Evolutionary conservation across 2,797 vertebrate genomes (phyloP), one percentile per base, ranked within the genome.

Genomic region (Galago senegalensis): DNA sequence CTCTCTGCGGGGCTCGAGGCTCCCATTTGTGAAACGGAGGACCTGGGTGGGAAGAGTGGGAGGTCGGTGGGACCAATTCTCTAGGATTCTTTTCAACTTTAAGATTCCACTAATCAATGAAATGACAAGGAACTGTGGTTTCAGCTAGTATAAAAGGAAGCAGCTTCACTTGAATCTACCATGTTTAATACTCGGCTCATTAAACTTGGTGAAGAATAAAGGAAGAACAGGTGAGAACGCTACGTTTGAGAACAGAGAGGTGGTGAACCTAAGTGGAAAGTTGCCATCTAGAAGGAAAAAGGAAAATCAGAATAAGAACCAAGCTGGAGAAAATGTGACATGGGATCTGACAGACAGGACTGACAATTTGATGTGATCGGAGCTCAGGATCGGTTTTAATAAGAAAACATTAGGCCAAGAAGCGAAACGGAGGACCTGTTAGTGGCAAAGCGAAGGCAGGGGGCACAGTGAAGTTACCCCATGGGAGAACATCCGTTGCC

Each of bases 171-270:
- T 9, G 31, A 82, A 91, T 25, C 63, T 34, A 96, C 58, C 84
- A 1, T 27, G 49, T 63, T 93, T 60, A 37, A 65, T 76, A 46
- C 75, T 88, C 25, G 77, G 61, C 76, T 93, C 72, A 63, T 93
- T 73, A 82, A 85, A 4, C 27, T 60, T 67, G 23, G 61, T 82
- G 49, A 73, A 93, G 87, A 70, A 77, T 70, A 87, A 93, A 90
- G 67, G 46, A 73, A 89, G 69, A 56, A 46, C 1, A 21, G 76
- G 43, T 23, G 31, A 76, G 72, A 73, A 72, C 43, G 73, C 18
- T 56, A 60, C 3, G 14, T 87, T 20, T 56, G 63, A 95, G 81
- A 72, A 73, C 6, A 86, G 14, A 87, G 73, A 63, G 49, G 65
- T 5, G 63, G 34, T 61, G 23, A 85, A 40, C 67, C 43, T 3